A percentile compares a stretch with the other conserved stretches of the same genome.
Conservation (phyloP, 1,140 invertebrate species). For the Temnothorax nylanderi region DNA sequence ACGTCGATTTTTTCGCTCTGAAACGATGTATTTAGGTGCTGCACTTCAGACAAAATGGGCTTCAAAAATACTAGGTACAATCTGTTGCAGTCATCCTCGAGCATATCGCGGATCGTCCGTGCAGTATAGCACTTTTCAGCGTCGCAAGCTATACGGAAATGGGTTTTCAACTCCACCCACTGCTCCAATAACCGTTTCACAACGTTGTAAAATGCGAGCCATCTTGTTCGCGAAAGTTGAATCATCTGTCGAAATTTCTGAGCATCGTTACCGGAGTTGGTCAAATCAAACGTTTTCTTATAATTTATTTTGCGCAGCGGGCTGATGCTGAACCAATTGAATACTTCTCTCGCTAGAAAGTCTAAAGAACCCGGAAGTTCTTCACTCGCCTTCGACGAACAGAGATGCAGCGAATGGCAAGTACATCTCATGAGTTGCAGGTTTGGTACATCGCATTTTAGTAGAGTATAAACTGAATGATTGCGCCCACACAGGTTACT, state of each 20-base stretch:
- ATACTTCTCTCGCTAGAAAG: not conserved
- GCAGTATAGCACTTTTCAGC: not conserved
- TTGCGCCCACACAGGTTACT: not conserved
- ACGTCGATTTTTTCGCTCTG: not conserved
- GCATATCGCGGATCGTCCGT: not conserved
- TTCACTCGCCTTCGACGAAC: not conserved
- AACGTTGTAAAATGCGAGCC: not conserved
- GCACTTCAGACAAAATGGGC: not conserved
- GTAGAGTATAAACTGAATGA: not conserved
- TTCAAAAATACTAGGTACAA: not conserved
- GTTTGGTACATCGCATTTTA: not conserved
- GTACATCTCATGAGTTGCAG: not conserved
- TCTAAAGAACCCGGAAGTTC: not conserved
- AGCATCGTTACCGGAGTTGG: not conserved
- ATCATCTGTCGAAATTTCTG: not conserved
- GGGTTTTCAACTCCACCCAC: not conserved
- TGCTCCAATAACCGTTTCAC: not conserved
- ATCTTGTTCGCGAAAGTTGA: conserved; percentile 1
- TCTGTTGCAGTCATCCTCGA: not conserved
- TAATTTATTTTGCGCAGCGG: not conserved
- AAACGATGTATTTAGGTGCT: not conserved
- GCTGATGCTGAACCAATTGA: not conserved
- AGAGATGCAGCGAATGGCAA: not conserved
- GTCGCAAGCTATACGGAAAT: not conserved
- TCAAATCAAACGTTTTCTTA: conserved; percentile 7